phyloP scores from a whole-genome alignment of 1,140 invertebrate genomes.

The Heliothis subflexa region DNA sequence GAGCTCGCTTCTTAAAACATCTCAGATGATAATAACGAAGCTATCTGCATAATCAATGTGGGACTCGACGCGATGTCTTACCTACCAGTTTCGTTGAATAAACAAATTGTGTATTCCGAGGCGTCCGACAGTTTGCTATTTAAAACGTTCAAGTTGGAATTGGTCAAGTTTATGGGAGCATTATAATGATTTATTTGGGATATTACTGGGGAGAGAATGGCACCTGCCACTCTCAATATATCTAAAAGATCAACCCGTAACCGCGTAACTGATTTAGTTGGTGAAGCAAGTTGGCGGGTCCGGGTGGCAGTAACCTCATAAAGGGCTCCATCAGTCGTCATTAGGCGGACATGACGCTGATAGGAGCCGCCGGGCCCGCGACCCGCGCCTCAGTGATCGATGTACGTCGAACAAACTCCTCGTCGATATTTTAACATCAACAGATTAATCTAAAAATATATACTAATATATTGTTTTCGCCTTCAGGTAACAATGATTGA shows the following conservation, averaged over 20 bases:
- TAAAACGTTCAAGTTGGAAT: conserved; percentile 7
- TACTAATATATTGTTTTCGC: neutral
- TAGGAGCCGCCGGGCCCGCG: conserved; percentile 39
- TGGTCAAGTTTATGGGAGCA: conserved; percentile 12
- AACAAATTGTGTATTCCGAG: conserved; percentile 32
- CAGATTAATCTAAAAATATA: neutral
- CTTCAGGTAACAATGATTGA: conserved; percentile 15
- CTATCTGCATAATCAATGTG: conserved; percentile 46
- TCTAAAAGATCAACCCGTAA: conserved; percentile 62
- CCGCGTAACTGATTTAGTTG: conserved; percentile 71
- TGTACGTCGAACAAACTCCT: conserved; percentile 13
- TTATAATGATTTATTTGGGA: conserved; percentile 33
- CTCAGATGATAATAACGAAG: conserved; percentile 42
- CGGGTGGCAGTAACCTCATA: conserved; percentile 77
- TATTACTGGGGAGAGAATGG: conserved; percentile 17
- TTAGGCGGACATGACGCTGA: conserved; percentile 70
- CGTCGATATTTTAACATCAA: neutral
- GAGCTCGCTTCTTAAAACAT: conserved; percentile 48
- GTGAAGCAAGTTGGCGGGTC: conserved; percentile 65
- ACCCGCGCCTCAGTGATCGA: conserved; percentile 35
- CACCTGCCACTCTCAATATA: conserved; percentile 66
- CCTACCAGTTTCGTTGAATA: conserved; percentile 31
- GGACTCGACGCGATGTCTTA: conserved; percentile 30
- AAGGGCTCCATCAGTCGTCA: conserved; percentile 81
- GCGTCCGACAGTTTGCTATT: conserved; percentile 7